Evolutionary conservation across 1,140 invertebrate genomes (phyloP).

Genomic region (Leucophenga varia): DNA sequence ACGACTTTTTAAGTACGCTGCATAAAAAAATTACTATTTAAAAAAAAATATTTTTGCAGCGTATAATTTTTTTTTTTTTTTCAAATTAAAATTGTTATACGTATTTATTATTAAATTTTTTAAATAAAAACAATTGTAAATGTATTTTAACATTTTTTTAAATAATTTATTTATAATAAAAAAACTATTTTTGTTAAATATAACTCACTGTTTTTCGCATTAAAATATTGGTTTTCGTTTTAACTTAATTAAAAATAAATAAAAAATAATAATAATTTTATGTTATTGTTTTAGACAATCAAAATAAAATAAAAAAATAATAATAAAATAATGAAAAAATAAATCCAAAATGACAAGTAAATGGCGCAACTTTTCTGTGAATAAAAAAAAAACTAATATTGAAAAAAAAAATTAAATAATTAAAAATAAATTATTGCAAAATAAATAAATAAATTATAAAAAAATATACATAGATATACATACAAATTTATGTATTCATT

Average conservation of each 20-base stretch:
- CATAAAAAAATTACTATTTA: too few species aligned
- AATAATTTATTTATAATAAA: not conserved
- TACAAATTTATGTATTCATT: too few species aligned
- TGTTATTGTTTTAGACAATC: slow-evolving; percentile 54
- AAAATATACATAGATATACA: slow-evolving; percentile 1
- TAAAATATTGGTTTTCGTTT: not conserved
- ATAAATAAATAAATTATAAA: slow-evolving; percentile 19
- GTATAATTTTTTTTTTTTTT: too few species aligned
- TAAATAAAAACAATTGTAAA: slow-evolving; percentile 1
- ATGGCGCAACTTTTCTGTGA: slow-evolving; percentile 52
- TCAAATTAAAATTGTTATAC: too few species aligned
- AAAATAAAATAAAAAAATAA: slow-evolving; percentile 12
- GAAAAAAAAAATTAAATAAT: slow-evolving; percentile 27
- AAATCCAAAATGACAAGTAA: slow-evolving; percentile 46
- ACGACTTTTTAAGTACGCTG: too few species aligned
- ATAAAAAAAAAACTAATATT: slow-evolving; percentile 23
- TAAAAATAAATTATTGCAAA: slow-evolving; percentile 19
- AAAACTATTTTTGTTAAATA: too few species aligned
- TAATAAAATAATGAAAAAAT: slow-evolving; percentile 11
- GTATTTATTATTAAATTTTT: slow-evolving; percentile 2
- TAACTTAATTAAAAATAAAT: not conserved
- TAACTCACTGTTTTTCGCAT: too few species aligned
- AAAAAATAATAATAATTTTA: slow-evolving; percentile 26
- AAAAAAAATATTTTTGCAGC: too few species aligned
- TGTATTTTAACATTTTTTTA: not conserved